Conservation (phyloP, 2,888 invertebrate genomes). For the Monoplex corrugatus region DNA sequence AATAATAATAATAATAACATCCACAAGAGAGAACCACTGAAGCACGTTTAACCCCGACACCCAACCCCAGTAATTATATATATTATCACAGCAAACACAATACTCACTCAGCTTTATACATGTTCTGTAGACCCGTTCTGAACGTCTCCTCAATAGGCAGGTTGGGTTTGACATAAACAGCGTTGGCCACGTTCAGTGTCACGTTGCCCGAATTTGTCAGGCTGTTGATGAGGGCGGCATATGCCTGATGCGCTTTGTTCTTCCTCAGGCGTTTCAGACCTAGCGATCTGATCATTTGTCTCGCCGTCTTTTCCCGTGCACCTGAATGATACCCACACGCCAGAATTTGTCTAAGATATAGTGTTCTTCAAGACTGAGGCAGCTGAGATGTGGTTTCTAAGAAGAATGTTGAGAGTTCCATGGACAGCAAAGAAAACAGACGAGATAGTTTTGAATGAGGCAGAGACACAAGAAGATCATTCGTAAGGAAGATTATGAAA, state of each 20-base stretch:
- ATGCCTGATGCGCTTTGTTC: conserved; percentile 53
- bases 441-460: too few relatives aligned
- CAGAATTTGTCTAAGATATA: too few relatives aligned
- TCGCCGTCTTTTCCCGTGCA: conserved; percentile 49
- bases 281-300: conserved; percentile 51
- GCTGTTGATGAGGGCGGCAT: conserved; percentile 47
- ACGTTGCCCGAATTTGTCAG: conserved; percentile 51
- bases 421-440: too few relatives aligned
- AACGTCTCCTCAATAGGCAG: conserved; percentile 58
- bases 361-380: too few relatives aligned
- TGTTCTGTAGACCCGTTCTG: conserved; percentile 24
- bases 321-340: neutral
- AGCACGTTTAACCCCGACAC: too few relatives aligned
- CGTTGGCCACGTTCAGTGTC: conserved; percentile 69
- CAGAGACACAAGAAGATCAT: too few relatives aligned
- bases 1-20: too few relatives aligned
- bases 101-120: conserved; percentile 43
- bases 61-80: too few relatives aligned
- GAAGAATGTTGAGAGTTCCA: too few relatives aligned
- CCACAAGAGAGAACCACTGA: too few relatives aligned
- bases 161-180: conserved; percentile 62
- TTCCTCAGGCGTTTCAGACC: conserved; percentile 50
- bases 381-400: too few relatives aligned
- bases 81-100: neutral
- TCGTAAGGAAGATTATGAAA: too few relatives aligned